A percentile compares a stretch with the other conserved stretches of the same genome.
These are phyloP conservation scores for Macrotrachela quadricornifera DNA, from an alignment of 1,140 invertebrate genomes.

Conservation along the genomic window DNA sequence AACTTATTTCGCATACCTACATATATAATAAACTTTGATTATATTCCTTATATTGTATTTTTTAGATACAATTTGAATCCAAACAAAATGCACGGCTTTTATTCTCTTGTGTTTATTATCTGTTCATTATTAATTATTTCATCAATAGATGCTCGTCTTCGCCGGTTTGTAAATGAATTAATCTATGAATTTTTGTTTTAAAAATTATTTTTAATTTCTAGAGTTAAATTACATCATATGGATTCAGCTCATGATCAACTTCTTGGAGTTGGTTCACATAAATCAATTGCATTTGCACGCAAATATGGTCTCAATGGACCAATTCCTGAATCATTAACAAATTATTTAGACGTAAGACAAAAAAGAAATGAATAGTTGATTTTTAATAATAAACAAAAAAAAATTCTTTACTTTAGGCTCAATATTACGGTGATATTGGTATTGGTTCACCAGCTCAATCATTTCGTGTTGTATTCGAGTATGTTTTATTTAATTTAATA, in stretches of 20 bases:
- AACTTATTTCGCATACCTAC: too few species aligned
- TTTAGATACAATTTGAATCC: too few species aligned
- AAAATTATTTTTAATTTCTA: conserved; percentile 19
- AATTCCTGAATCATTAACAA: conserved; percentile 62
- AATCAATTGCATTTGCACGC: conserved; percentile 12
- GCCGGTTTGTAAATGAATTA: too few species aligned
- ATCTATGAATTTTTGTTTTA: too few species aligned
- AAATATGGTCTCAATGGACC: conserved; percentile 28
- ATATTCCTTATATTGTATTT: too few species aligned
- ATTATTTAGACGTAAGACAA: conserved; percentile 74
- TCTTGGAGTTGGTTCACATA: conserved; percentile 14
- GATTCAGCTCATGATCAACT: conserved; percentile 37
- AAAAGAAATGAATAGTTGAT: background rate
- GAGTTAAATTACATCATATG: conserved; percentile 51
- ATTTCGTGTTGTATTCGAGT: conserved; percentile 85
- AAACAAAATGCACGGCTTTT: too few species aligned
- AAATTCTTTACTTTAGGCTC: conserved; percentile 43
- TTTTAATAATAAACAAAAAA: conserved; percentile 5
- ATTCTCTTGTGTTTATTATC: too few species aligned
- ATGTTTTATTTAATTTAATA: too few species aligned
- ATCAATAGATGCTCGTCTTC: too few species aligned
- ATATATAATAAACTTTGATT: too few species aligned
- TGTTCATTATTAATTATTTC: too few species aligned
- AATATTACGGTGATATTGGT: conserved; percentile 80
- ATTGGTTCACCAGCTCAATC: conserved; percentile 77